Evolutionary conservation across 2,113 vertebrate species (phyloP).

Genomic region (Lepus americanus): DNA sequence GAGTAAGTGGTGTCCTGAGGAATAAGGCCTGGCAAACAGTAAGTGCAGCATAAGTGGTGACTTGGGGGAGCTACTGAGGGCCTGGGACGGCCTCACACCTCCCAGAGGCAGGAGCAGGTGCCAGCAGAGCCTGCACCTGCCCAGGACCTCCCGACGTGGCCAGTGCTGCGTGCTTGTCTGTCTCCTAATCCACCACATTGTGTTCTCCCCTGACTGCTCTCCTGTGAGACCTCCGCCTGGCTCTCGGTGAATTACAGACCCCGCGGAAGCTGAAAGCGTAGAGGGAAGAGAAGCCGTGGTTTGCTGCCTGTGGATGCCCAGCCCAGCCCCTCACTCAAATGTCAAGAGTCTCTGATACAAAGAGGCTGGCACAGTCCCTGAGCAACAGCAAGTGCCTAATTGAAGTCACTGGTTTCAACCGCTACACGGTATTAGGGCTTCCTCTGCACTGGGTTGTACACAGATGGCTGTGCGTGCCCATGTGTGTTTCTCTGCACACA

Average conservation of each 20-base stretch:
- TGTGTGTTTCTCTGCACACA: background rate
- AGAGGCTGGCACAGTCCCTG: background rate
- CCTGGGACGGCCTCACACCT: accelerated
- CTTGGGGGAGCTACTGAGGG: background rate
- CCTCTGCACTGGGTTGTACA: background rate
- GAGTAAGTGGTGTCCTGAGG: background rate
- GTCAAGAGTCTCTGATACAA: background rate
- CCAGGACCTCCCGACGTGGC: background rate
- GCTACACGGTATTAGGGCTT: background rate
- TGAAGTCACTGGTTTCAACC: background rate
- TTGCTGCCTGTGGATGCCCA: background rate
- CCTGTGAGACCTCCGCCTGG: background rate
- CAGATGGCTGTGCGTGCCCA: too few relatives aligned
- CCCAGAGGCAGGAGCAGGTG: background rate
- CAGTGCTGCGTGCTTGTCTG: background rate
- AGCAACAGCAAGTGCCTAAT: background rate
- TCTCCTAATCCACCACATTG: background rate
- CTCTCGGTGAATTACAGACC: background rate
- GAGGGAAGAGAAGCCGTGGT: background rate
- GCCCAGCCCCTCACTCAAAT: background rate
- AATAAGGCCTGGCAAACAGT: background rate
- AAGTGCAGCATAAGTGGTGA: background rate
- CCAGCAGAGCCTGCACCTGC: background rate
- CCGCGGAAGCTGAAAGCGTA: background rate
- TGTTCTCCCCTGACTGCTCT: background rate